Percentiles rank a stretch among this genome's conserved stretches.
These are phyloP conservation scores for Paramormyrops hopkinsi DNA, from an alignment of 2,797 vertebrate genomes.

Conservation along the genomic window DNA sequence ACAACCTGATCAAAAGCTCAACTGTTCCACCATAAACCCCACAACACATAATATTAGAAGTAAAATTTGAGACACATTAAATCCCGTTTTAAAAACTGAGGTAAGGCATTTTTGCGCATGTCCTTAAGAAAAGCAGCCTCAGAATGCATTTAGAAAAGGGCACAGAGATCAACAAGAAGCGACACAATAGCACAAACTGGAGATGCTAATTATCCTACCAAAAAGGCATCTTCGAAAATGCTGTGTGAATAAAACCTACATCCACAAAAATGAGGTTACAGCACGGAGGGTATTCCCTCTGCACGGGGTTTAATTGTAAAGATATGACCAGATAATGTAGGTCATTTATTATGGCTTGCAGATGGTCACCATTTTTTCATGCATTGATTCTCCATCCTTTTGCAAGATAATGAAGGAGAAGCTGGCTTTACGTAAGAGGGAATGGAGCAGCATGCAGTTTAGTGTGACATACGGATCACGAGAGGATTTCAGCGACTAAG, in stretches of 20 bases:
- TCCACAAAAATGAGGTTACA: not conserved
- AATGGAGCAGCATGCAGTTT: not conserved
- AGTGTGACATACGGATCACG: not conserved
- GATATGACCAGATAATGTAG: not conserved
- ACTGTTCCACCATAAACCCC: not conserved
- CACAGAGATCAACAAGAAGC: not conserved
- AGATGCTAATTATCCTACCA: not conserved
- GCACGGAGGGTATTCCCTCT: not conserved
- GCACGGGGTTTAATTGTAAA: not conserved
- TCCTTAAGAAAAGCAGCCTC: not conserved
- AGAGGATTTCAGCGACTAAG: not conserved
- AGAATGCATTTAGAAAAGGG: not conserved
- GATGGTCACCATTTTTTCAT: not conserved
- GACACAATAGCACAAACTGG: not conserved
- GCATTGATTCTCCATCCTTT: not conserved
- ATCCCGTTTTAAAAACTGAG: not conserved
- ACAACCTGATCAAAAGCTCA: not conserved
- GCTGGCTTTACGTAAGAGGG: not conserved
- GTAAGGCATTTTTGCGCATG: not conserved
- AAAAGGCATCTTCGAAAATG: not conserved
- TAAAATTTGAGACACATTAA: not conserved
- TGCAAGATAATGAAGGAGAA: not conserved
- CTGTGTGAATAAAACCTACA: not conserved
- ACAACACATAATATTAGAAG: not conserved
- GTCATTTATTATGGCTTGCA: not conserved